A percentile compares a stretch with the other conserved stretches of the same genome.
Conservation (phyloP, 2,113 vertebrate species). For the Urocynchramus pylzowi region DNA sequence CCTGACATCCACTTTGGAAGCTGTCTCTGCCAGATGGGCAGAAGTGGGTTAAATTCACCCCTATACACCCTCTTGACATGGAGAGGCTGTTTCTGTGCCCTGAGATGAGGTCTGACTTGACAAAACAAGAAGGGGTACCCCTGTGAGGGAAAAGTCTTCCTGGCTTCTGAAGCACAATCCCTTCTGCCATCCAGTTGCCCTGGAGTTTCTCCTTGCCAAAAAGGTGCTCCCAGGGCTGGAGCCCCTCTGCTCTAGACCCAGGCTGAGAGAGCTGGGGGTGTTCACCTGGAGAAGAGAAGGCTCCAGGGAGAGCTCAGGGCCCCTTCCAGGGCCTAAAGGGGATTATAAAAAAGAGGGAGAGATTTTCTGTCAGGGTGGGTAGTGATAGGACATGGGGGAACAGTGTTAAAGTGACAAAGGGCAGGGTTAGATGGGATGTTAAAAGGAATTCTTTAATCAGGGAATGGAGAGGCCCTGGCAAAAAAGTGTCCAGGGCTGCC, state of each 20-base stretch:
- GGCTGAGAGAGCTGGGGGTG: background rate
- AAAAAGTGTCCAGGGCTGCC: too few species aligned
- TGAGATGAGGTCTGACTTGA: background rate
- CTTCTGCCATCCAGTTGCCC: background rate
- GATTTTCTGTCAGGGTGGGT: accelerated
- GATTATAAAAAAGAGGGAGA: background rate
- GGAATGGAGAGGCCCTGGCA: background rate
- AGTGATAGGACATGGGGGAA: background rate
- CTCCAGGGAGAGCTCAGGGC: background rate
- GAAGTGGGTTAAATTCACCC: background rate
- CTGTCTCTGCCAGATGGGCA: background rate
- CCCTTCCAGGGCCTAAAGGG: background rate
- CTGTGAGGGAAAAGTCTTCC: background rate
- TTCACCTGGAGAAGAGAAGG: background rate
- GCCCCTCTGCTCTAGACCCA: background rate
- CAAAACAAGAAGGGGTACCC: background rate
- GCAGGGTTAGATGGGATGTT: background rate
- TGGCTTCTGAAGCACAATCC: background rate
- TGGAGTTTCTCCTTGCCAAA: background rate
- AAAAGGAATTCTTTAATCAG: background rate
- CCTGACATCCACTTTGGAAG: background rate
- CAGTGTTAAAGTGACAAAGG: background rate
- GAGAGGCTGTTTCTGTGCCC: background rate
- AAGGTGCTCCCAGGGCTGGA: background rate
- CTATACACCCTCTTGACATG: accelerated